Conservation (phyloP, 2,113 vertebrate genomes). For the Haplotaxodon microlepis region DNA sequence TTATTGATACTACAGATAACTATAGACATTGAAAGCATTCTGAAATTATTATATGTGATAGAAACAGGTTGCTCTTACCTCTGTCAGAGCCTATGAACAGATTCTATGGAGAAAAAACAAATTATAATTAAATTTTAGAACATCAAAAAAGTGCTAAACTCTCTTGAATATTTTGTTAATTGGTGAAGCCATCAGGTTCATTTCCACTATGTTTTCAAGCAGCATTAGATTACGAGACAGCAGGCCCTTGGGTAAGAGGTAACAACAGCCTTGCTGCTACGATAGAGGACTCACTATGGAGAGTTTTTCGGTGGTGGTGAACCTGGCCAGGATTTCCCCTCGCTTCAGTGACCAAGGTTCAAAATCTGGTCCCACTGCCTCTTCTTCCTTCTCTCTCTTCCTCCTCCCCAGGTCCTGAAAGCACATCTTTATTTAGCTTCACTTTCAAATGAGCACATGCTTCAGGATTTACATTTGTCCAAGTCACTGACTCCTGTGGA, state of each 20-base stretch:
- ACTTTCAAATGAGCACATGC: neutral
- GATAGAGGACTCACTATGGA: constrained; percentile 82
- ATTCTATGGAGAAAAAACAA: constrained; percentile 70
- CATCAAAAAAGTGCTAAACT: neutral
- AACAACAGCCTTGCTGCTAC: neutral
- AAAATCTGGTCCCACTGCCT: constrained; percentile 81
- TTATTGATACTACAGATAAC: neutral
- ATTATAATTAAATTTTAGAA: neutral
- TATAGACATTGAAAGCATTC: neutral
- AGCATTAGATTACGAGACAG: neutral
- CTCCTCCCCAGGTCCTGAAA: constrained; percentile 79
- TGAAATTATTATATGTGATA: neutral
- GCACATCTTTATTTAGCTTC: neutral
- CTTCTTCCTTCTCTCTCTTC: constrained; percentile 77
- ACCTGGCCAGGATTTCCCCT: constrained; percentile 89
- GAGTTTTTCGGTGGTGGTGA: constrained; percentile 95
- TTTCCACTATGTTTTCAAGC: neutral
- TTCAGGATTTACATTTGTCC: neutral
- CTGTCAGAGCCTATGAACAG: constrained; percentile 92
- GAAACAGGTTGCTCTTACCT: constrained; percentile 67
- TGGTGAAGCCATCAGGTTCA: neutral
- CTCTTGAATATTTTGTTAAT: neutral
- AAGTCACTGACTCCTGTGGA: constrained; percentile 53
- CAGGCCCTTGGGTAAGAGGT: neutral
- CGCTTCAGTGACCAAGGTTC: constrained; percentile 89